A percentile compares a stretch with the other conserved stretches of the same genome.
Evolutionary conservation across 2,113 vertebrate species (phyloP).

Genomic region (Rhynchopsitta pachyrhyncha): DNA sequence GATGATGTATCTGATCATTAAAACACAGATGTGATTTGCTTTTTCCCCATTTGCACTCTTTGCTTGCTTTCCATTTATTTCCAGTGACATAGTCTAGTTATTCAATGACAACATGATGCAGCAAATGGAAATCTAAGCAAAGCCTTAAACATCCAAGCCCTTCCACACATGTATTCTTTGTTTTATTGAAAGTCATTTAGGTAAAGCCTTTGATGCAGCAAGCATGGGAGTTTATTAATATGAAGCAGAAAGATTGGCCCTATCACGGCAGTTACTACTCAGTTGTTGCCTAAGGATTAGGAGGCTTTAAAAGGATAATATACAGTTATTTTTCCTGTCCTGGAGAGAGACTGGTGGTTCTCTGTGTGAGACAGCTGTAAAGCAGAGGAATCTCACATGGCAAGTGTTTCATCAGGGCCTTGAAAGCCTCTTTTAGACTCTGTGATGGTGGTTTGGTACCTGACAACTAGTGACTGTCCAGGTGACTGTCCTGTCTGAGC

Average conservation of each 20-base stretch:
- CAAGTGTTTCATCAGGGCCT: background rate
- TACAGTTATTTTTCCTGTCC: constrained; percentile 13
- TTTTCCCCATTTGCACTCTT: background rate
- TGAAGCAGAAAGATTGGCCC: background rate
- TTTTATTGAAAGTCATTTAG: background rate
- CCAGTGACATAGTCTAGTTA: background rate
- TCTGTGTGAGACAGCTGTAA: background rate
- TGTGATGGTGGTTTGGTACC: background rate
- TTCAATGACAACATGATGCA: background rate
- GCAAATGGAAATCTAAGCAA: background rate
- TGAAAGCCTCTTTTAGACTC: background rate
- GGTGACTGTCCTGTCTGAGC: background rate
- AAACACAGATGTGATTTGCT: background rate
- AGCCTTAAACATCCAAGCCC: background rate
- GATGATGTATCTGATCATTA: background rate
- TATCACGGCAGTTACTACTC: background rate
- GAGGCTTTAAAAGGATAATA: constrained; percentile 26
- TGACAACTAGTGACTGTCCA: background rate
- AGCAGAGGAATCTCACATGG: background rate
- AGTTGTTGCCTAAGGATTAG: constrained; percentile 27
- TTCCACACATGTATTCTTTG: background rate
- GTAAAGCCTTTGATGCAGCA: background rate
- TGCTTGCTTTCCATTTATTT: background rate
- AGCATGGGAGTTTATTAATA: background rate
- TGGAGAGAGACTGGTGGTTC: background rate